These are phyloP conservation scores for Mirza zaza DNA, from an alignment of 2,113 vertebrate species.

Conservation along the genomic window DNA sequence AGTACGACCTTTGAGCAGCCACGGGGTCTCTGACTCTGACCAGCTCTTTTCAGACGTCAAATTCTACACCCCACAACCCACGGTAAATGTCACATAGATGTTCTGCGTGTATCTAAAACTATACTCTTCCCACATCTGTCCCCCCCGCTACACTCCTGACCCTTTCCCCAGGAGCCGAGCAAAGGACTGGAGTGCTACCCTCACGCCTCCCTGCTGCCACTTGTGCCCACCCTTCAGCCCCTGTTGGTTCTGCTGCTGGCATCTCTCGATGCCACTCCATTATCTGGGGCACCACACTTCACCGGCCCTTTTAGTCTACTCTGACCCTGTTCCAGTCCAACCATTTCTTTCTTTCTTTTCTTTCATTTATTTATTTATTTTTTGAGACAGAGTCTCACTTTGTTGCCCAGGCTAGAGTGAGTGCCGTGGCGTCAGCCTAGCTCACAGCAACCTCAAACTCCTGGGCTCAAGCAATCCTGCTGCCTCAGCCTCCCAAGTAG, in stretches of 20 bases:
- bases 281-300: neutral
- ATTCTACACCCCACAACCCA: neutral
- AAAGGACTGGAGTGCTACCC: neutral
- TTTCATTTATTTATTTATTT: fast-evolving
- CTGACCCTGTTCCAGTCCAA: neutral
- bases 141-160: neutral
- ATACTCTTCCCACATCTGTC: neutral
- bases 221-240: neutral
- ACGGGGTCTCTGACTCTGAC: neutral
- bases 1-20: neutral
- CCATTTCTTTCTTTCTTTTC: neutral
- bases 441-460: no score
- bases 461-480: no score
- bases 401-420: no score
- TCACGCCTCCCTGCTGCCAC: neutral
- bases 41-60: neutral
- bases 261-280: neutral
- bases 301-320: neutral
- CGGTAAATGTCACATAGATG: neutral
- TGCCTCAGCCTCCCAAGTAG: no score
- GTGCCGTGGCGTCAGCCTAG: no score
- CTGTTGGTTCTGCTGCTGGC: neutral
- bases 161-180: neutral
- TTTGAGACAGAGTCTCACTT: no score
- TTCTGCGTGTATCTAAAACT: neutral